phyloP scores from a whole-genome alignment of 2,888 invertebrate genomes.

The Lepidocyrtinus sp. region DNA sequence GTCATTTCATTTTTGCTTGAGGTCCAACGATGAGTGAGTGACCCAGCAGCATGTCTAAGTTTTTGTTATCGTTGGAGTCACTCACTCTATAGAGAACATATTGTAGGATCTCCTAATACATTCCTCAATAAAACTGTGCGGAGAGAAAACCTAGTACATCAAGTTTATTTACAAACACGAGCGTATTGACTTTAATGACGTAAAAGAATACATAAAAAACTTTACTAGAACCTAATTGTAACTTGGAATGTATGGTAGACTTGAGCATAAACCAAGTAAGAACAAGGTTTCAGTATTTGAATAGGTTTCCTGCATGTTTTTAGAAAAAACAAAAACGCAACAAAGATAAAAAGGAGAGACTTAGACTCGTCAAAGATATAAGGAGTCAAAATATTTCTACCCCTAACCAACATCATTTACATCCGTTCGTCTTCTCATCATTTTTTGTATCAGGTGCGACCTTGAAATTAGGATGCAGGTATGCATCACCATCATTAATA shows the following conservation, averaged over 20 bases:
- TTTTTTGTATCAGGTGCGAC: too few relatives aligned
- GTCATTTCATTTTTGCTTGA: background rate
- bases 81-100: background rate
- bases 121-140: too few relatives aligned
- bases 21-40: background rate
- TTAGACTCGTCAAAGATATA: too few relatives aligned
- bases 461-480: background rate
- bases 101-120: too few relatives aligned
- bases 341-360: too few relatives aligned
- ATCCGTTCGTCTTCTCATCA: background rate
- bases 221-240: background rate
- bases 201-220: background rate
- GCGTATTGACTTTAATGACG: background rate
- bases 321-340: background rate
- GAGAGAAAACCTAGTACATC: too few relatives aligned
- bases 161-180: background rate
- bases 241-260: background rate
- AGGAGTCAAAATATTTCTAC: too few relatives aligned
- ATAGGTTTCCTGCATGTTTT: background rate
- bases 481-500: background rate
- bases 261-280: background rate
- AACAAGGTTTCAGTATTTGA: background rate
- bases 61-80: background rate
- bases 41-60: conserved; percentile 1
- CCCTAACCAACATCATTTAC: too few relatives aligned